These are phyloP conservation scores for Electrophaes corylata DNA, from an alignment of 2,888 invertebrate genomes.

Conservation along the genomic window DNA sequence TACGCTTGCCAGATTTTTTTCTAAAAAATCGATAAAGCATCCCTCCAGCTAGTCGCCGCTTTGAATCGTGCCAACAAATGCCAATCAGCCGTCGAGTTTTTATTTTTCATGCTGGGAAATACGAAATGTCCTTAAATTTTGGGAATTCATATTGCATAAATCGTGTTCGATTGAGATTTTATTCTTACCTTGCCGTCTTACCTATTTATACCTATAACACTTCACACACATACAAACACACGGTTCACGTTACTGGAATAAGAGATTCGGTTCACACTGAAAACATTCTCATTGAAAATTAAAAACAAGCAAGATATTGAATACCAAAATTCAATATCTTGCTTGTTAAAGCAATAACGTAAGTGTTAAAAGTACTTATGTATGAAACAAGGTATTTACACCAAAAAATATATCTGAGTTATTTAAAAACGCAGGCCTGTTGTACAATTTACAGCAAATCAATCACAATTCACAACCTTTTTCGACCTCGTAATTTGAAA, in stretches of 20 bases:
- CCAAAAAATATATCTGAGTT: too few species aligned
- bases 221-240: constrained; percentile 9
- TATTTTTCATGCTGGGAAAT: constrained; percentile 4
- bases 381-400: too few species aligned
- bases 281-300: constrained; percentile 19
- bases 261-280: constrained; percentile 6
- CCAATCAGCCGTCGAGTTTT: constrained; percentile 16
- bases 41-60: constrained; percentile 7
- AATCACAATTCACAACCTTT: neutral
- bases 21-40: constrained; percentile 7
- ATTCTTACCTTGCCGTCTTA: neutral
- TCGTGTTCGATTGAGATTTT: neutral
- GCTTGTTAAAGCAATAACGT: constrained; percentile 1
- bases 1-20: too few species aligned
- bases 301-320: constrained; percentile 14
- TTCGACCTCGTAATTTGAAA: neutral
- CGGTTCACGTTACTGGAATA: constrained; percentile 18
- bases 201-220: neutral
- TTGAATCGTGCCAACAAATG: constrained; percentile 18
- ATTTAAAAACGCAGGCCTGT: too few species aligned
- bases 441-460: too few species aligned
- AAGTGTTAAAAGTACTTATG: neutral
- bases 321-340: constrained; percentile 18
- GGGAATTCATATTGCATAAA: neutral
- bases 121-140: neutral